These are phyloP conservation scores for Oligia fasciuncula DNA, from an alignment of 2,888 invertebrate species.

Conservation along the genomic window DNA sequence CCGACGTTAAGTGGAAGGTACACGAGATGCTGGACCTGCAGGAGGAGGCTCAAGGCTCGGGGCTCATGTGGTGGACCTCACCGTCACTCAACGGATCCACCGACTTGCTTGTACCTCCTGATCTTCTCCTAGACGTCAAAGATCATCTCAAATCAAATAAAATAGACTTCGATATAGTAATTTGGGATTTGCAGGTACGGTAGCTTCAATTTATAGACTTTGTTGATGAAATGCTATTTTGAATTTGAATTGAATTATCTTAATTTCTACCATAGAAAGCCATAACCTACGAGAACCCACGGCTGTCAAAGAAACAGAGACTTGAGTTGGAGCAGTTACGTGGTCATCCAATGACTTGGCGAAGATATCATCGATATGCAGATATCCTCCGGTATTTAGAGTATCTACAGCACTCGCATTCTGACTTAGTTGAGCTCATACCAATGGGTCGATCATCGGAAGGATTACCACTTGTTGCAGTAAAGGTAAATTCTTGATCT, in stretches of 20 bases:
- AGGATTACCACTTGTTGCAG: slow-evolving; percentile 92
- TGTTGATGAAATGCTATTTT: not conserved
- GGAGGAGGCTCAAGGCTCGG: slow-evolving; percentile 87
- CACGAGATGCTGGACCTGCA: slow-evolving; percentile 85
- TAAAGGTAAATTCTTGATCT: slow-evolving; percentile 88
- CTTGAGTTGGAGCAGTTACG: slow-evolving; percentile 89
- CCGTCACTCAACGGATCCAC: slow-evolving; percentile 89
- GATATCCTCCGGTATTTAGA: slow-evolving; percentile 93
- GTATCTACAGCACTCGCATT: slow-evolving; percentile 91
- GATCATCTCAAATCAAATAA: slow-evolving; percentile 90
- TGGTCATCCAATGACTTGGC: slow-evolving; percentile 93
- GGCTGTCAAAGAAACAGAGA: slow-evolving; percentile 91
- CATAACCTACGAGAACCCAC: slow-evolving; percentile 92
- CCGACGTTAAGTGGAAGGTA: slow-evolving; percentile 85
- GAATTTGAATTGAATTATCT: not conserved
- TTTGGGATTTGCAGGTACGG: slow-evolving; percentile 92
- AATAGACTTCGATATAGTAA: slow-evolving; percentile 92
- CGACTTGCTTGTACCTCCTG: slow-evolving; percentile 93
- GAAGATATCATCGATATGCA: slow-evolving; percentile 92
- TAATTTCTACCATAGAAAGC: slow-evolving; percentile 87
- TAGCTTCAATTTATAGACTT: not conserved
- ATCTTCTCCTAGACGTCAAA: slow-evolving; percentile 90
- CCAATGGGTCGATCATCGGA: slow-evolving; percentile 94
- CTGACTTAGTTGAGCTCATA: slow-evolving; percentile 91
- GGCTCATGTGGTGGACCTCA: slow-evolving; percentile 88